Evolutionary conservation across 2,113 vertebrate genomes (phyloP), one percentile per base, ranked within the genome.

Genomic region (Astatoreochromis straeleni): DNA sequence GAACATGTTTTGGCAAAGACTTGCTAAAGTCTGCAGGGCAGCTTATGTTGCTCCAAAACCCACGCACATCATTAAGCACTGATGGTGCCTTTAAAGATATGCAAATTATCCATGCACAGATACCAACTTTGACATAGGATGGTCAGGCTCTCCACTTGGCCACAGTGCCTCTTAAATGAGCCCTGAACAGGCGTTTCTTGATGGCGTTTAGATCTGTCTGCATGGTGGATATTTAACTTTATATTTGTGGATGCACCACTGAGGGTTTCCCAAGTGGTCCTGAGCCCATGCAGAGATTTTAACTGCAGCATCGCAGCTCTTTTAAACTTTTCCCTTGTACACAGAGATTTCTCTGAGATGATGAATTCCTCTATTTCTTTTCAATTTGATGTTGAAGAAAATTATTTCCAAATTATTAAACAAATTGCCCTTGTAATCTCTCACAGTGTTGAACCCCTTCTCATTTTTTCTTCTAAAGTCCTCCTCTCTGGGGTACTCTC

Each of bases 241-340:
- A 47, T 11, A 2, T 75, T 47, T 31, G 70, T 78, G 42, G 14
- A 19, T 26, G 40, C 42, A 49, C 42, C 68, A 49, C 40, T 47
- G 24, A 75, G 14, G 21, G 21, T 26, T 73, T 11, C 21, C 9
- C 13, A 47, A 31, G 24, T 31, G 24, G 31, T 31, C 26, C 70
- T 75, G 42, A 75, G 24, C 24, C 42, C 24, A 19, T 0, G 42
- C 24, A 49, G 0, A 19, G 24, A 49, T 49, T 75, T 31, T 19
- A 29, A 49, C 42, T 49, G 21, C 21, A 3, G 2, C 8, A 17
- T 73, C 1, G 13, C 6, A 0, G 0, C 42, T 47, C 24, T 45
- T 31, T 49, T 31, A 29, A 19, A 2, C 40, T 7, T 19, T 10
- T 2, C 6, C 16, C 70, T n/a, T 49, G 0, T 29, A 19, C n/a